Percentiles rank a stretch among this genome's conserved stretches.
phyloP scores from a whole-genome alignment of 2,888 invertebrate genomes.

The Dynastes maya region DNA sequence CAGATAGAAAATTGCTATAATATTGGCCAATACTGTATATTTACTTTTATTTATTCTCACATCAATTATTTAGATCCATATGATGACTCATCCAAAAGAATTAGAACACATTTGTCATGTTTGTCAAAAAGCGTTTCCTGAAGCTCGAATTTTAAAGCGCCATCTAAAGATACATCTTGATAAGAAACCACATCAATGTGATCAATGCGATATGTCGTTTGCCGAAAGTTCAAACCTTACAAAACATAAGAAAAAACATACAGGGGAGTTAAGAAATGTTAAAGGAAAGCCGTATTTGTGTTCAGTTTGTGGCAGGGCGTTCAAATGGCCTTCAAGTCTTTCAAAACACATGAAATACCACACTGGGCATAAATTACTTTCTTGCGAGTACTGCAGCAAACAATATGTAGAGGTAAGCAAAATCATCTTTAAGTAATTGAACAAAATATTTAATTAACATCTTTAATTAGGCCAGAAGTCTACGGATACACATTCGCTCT shows the following conservation, averaged over 20 bases:
- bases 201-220: slow-evolving; percentile 71
- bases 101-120: slow-evolving; percentile 66
- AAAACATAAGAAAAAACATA: slow-evolving; percentile 72
- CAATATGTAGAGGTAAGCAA: slow-evolving; percentile 70
- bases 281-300: slow-evolving; percentile 70
- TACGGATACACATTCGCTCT: slow-evolving; percentile 69
- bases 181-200: slow-evolving; percentile 71
- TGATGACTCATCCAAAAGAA: slow-evolving; percentile 70
- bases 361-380: slow-evolving; percentile 71
- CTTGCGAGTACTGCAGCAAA: slow-evolving; percentile 70
- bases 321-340: slow-evolving; percentile 72
- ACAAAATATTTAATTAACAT: too few relatives aligned
- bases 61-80: slow-evolving; percentile 65
- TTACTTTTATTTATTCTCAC: neutral
- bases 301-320: slow-evolving; percentile 70
- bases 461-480: slow-evolving; percentile 65
- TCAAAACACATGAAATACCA: slow-evolving; percentile 73
- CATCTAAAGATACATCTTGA: slow-evolving; percentile 71
- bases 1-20: too few relatives aligned
- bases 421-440: neutral
- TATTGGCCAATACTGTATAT: neutral
- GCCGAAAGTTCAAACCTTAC: slow-evolving; percentile 72
- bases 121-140: slow-evolving; percentile 69
- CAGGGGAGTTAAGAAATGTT: slow-evolving; percentile 70
- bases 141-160: slow-evolving; percentile 69